Evolutionary conservation across 2,113 vertebrate species (phyloP), one percentile per base, ranked within the genome.

Genomic region (Triplophysa siluroides): DNA sequence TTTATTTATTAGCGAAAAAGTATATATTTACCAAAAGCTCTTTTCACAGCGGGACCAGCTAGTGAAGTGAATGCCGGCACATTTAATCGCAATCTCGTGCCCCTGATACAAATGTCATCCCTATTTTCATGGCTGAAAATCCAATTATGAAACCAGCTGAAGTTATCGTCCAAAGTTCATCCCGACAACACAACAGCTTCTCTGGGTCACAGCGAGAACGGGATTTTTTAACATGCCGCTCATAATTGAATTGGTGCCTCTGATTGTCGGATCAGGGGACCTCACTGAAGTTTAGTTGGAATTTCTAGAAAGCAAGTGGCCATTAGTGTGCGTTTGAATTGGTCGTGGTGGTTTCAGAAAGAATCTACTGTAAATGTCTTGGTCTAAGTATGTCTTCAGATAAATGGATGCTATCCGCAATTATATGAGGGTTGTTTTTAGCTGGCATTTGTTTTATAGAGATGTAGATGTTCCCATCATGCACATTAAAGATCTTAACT

Each of bases 121-220:
- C 13, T 73, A 64, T 77, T 66, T 63, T 58, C 58, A 71, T 38
- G 72, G 76, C 58, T 71, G 23, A 71, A 83, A 80, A 79, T 71
- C 47, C 71, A 83, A 70, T 79, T 80, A 76, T 70, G 23, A 78
- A 74, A 79, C n/a, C 65, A 76, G 56, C 77, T 24, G 23, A 79
- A 79, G 65, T 79, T 79, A 63, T 58, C 24, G 45, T 70, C 24
- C 19, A 38, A 38, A 63, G 41, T 77, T 73, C 16, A 76, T 67
- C 11, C 21, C 19, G 18, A 45, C 29, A 77, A 76, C 54, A 72
- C 16, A 78, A 60, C 43, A 75, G 38, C n/a, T 24, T 70, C 60
- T 68, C 38, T 60, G 29, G 38, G 41, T 43, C 60, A 66, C 26
- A 54, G 26, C 1, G 33, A 47, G 23, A 58, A 52, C 11, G 24